Evolutionary conservation across 92 coral and sea anemone species (phyloP).

Genomic region (Paragorgia papillata): DNA sequence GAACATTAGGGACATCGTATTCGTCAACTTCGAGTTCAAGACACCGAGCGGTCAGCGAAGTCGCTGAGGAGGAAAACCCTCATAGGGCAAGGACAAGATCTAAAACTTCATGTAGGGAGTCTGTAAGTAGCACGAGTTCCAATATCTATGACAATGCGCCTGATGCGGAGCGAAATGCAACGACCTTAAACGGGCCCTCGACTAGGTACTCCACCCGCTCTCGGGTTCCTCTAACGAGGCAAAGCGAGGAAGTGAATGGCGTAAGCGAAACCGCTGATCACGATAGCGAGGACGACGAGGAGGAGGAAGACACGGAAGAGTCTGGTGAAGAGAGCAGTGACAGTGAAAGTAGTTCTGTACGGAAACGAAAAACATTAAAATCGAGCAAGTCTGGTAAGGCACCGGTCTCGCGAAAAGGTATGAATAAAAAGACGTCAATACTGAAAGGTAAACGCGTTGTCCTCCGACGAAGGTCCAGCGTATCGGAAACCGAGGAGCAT

Average conservation of each 20-base stretch:
- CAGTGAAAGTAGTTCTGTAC: conserved; percentile 32
- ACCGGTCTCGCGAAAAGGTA: conserved; percentile 2
- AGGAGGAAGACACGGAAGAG: conserved; percentile 42
- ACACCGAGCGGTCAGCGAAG: conserved; percentile 10
- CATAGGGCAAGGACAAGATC: conserved; percentile 52
- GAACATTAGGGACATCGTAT: conserved; percentile 17
- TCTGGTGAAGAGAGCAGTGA: conserved; percentile 54
- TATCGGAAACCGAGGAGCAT: conserved; percentile 9
- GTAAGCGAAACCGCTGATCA: conserved; percentile 51
- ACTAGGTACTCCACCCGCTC: conserved; percentile 92
- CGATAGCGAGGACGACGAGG: conserved; percentile 31
- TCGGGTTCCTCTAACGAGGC: conserved; percentile 45
- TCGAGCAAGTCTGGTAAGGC: conserved; percentile 25
- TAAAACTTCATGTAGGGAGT: conserved; percentile 48
- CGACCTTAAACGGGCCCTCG: conserved; percentile 34
- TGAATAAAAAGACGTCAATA: background rate
- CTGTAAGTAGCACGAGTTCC: conserved; percentile 53
- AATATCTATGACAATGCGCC: conserved; percentile 31
- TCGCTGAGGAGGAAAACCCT: conserved; percentile 8
- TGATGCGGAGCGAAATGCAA: conserved; percentile 13
- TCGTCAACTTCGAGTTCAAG: background rate
- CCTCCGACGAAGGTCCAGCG: conserved; percentile 18
- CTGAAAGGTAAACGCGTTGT: conserved; percentile 33
- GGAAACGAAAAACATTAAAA: background rate
- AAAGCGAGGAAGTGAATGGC: conserved; percentile 53